Evolutionary conservation across 1,140 invertebrate species (phyloP), one percentile per base, ranked within the genome.

Genomic region (Drosophila eugracilis): DNA sequence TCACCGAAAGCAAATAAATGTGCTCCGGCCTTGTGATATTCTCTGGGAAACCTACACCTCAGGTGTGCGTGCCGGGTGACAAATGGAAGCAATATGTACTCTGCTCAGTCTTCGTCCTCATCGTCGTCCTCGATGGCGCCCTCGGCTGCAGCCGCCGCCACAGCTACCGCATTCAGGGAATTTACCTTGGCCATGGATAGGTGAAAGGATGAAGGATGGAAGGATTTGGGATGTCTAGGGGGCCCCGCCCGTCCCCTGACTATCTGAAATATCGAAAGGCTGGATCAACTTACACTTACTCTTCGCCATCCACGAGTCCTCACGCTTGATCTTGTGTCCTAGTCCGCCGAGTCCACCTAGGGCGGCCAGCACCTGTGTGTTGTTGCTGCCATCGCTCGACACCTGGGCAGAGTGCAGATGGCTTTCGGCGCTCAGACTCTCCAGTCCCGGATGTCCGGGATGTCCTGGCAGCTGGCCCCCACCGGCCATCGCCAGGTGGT

Each of bases 291-390:
- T 57, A 65, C 49, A 89, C 84, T 89, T 89, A 91, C 89, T 88
- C 65, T 91, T 86, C 50, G 78, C 90, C 34, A 83, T 57, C 90
- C 86, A 91, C 6, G 79, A 65, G 42, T 91, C 90, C 75, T 90
- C 90, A 73, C 90, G 90, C 67, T 91, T 91, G 37, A 91, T 88
- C 65, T 91, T 91, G 52, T 84, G 90, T n/a, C 70, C 55, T 30
- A 81, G 36, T 5, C 76, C 80, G 12, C 81, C 81, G 1, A 73
- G 66, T 1, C 84, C 89, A 22, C 86, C 86, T 4, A 91, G 44
- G 1, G 86, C 88, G 5, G 90, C 90, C 48, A 91, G 42, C 7
- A 81, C 71, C 17, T 91, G 78, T 5, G 90, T 91, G 26, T 85
- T 89, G 57, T 91, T 91, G 30, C 74, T 88, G 48, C 88, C 90